A percentile compares a stretch with the other conserved stretches of the same genome.
These are phyloP conservation scores for Apeltes quadracus DNA, from an alignment of 2,113 vertebrate genomes.

Conservation along the genomic window DNA sequence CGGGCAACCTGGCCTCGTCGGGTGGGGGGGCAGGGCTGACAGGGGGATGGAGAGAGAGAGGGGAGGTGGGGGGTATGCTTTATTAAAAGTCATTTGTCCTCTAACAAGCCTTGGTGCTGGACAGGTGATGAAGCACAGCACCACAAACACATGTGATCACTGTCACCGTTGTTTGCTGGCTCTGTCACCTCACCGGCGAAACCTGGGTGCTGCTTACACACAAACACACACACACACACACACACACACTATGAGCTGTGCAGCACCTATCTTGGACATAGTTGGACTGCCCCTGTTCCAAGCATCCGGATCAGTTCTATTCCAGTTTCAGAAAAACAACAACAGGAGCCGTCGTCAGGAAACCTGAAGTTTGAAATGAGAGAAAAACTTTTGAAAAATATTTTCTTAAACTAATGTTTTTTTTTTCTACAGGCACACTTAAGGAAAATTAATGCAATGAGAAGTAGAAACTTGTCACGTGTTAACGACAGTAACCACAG, in stretches of 20 bases:
- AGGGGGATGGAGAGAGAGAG: constrained; percentile 52
- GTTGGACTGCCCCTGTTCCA: constrained; percentile 21
- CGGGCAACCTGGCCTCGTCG: constrained; percentile 65
- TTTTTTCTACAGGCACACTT: background rate
- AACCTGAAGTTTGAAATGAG: background rate
- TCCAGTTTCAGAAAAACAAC: background rate
- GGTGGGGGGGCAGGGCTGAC: constrained; percentile 68
- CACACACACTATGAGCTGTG: constrained; percentile 19
- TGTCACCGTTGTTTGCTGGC: constrained; percentile 73
- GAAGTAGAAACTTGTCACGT: constrained; percentile 8
- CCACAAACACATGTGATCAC: constrained; percentile 79
- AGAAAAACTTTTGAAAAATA: constrained; percentile 4
- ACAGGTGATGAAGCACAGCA: constrained; percentile 79
- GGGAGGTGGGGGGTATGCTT: constrained; percentile 68
- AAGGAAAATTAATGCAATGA: background rate
- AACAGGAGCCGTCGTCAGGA: background rate
- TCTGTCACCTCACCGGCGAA: constrained; percentile 69
- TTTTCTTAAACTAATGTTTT: background rate
- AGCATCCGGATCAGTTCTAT: constrained; percentile 16
- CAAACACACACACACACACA: background rate
- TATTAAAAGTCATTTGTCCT: constrained; percentile 81
- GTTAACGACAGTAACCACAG: constrained; percentile 21
- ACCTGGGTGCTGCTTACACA: constrained; percentile 47
- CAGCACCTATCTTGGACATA: constrained; percentile 36
- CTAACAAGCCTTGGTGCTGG: constrained; percentile 76